Evolutionary conservation across 2,888 invertebrate genomes (phyloP).

Genomic region (Cordilura impudica): DNA sequence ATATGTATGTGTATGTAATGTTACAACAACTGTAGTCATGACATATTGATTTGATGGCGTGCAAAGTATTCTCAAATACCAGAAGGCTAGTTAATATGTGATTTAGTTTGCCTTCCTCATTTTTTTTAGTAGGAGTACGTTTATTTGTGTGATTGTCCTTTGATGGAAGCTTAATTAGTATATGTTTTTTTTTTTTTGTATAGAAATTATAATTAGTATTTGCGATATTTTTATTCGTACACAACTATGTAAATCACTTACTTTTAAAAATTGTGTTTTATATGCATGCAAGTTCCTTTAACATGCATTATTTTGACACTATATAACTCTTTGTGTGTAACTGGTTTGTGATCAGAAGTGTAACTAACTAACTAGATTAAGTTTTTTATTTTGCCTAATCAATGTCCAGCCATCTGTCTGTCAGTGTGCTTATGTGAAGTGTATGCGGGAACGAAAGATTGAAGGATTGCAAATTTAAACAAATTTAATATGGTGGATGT

Average conservation of each 20-base stretch:
- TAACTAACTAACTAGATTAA: too few relatives aligned
- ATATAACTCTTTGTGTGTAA: too few relatives aligned
- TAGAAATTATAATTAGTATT: not conserved
- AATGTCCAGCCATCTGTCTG: too few relatives aligned
- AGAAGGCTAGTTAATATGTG: slow-evolving; percentile 65
- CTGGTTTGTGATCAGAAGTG: too few relatives aligned
- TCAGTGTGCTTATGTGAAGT: too few relatives aligned
- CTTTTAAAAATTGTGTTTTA: not conserved
- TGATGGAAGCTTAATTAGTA: not conserved
- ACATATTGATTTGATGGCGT: slow-evolving; percentile 73
- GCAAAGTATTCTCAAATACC: slow-evolving; percentile 63
- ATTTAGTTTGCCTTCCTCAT: not conserved
- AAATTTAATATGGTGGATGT: too few relatives aligned
- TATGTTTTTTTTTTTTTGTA: slow-evolving; percentile 6
- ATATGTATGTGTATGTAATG: not conserved
- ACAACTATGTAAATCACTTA: not conserved
- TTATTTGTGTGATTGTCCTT: not conserved
- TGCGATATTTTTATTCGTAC: not conserved
- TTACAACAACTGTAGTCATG: slow-evolving; percentile 35
- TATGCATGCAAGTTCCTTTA: too few relatives aligned
- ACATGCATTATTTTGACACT: too few relatives aligned
- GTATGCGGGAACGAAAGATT: too few relatives aligned
- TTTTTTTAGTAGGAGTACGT: not conserved
- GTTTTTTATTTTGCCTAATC: too few relatives aligned
- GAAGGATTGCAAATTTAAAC: too few relatives aligned